Evolutionary conservation across 2,888 invertebrate genomes (phyloP), one percentile per base, ranked within the genome.

Genomic region (Congeria kusceri): DNA sequence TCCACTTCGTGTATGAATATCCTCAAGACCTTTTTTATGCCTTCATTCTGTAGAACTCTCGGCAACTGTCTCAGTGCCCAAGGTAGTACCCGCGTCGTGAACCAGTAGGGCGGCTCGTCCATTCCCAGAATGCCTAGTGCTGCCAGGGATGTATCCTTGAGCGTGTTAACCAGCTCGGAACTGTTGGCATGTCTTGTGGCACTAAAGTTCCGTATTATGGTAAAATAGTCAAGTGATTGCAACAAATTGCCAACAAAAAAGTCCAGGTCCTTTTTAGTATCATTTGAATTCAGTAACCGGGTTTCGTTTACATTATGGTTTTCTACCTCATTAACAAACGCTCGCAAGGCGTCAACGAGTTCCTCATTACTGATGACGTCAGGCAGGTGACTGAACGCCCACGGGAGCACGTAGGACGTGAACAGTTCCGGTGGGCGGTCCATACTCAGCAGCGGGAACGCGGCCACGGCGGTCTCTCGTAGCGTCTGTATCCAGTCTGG

Each of bases 351-450:
- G 18, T n/a, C 58, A 1, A 66, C 65, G 58, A 77, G 67, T 25
- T 49, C 67, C 20, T 72, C 62, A 27, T 71, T 77, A 44, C 71
- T 29, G 25, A 77, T 27, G 15, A 65, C n/a, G 15, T 58, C 18
- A 1, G 77, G 77, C 1, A 77, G 32, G 29, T 63, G 62, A 18
- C 53, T 25, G 20, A 77, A 25, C 11, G 63, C 67, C 78, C 78
- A 78, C n/a, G 78, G 73, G 53, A 78, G 44, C 23, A 68, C 61
- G 9, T 27, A 39, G 15, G 20, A 4, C n/a, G 69, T 28, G 7
- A 78, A 71, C 28, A 56, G 18, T 2, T 57, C 59, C 2, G 67
- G 65, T 1, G 74, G 71, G 25, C 59, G 32, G 61, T 81, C 81
- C n/a, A 70, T 70, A 23, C 28, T 63, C 4, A 81, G 28, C 0